Evolutionary conservation across 2,888 invertebrate species (phyloP).

Genomic region (Didymodactylos carnosus): DNA sequence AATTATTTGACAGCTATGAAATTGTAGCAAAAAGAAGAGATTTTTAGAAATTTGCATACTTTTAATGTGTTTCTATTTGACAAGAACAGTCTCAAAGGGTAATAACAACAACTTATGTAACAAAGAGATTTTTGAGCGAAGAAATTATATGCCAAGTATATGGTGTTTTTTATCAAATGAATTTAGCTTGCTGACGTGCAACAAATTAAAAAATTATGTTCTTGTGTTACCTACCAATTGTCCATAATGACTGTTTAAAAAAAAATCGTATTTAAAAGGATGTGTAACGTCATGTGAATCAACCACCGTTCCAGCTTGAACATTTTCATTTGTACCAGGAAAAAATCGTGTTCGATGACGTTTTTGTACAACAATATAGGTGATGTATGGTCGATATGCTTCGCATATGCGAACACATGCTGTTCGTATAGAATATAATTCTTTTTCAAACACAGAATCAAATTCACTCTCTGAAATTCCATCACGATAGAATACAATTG

Average conservation of each 20-base stretch:
- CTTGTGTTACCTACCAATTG: background rate
- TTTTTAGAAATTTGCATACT: background rate
- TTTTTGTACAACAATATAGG: constrained; percentile 12
- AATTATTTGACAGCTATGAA: background rate
- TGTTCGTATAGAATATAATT: constrained; percentile 3
- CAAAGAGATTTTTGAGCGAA: no score
- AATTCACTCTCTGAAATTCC: constrained; percentile 12
- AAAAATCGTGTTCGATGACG: constrained; percentile 11
- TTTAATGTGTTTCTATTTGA: no score
- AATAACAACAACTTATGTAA: no score
- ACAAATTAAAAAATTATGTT: no score
- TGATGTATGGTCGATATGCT: constrained; percentile 1
- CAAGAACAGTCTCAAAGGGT: no score
- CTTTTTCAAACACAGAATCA: constrained; percentile 7
- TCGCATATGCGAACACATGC: background rate
- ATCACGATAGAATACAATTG: constrained; percentile 12
- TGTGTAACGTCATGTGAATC: constrained; percentile 4
- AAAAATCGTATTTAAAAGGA: constrained; percentile 3
- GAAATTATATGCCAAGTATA: no score
- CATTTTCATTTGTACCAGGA: background rate
- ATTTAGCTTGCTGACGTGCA: no score
- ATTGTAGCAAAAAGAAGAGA: background rate
- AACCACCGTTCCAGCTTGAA: constrained; percentile 9
- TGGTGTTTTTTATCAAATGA: no score
- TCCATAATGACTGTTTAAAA: constrained; percentile 5